Evolutionary conservation across 30 jellyfish, hydroid and myxozoan species (phyloP).

Genomic region (Aurelia sp.): DNA sequence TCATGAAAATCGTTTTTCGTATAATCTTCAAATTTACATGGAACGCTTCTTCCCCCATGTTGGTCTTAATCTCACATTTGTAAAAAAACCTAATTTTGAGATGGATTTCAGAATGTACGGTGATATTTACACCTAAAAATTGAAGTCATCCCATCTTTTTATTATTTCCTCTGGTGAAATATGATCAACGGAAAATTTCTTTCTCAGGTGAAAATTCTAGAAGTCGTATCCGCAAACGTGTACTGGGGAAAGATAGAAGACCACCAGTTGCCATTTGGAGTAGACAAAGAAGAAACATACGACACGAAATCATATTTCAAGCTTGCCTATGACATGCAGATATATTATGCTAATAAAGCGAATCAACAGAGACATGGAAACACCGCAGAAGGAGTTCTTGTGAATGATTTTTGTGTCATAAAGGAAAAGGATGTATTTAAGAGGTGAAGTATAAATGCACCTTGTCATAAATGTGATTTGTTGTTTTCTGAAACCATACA

Average conservation of each 20-base stretch:
- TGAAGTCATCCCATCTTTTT: too few relatives aligned
- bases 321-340: constrained; percentile 76
- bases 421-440: constrained; percentile 60
- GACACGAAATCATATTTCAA: constrained; percentile 59
- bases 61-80: too few relatives aligned
- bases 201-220: constrained; percentile 75
- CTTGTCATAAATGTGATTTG: too few relatives aligned
- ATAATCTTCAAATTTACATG: too few relatives aligned
- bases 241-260: constrained; percentile 80
- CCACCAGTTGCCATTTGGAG: constrained; percentile 66
- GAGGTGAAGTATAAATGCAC: constrained; percentile 40
- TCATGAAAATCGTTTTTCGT: too few relatives aligned
- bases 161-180: too few relatives aligned
- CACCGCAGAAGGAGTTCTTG: constrained; percentile 46
- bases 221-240: constrained; percentile 73
- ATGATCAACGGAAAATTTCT: background rate
- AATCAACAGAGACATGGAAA: constrained; percentile 48
- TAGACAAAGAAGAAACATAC: constrained; percentile 25
- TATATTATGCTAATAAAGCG: constrained; percentile 38
- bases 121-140: too few relatives aligned
- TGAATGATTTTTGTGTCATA: constrained; percentile 72
- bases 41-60: too few relatives aligned
- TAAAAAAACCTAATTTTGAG: too few relatives aligned
- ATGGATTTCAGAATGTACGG: too few relatives aligned
- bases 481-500: too few relatives aligned